Base-by-base conservation (phyloP, 2,888 invertebrate species). In the Parnassius orleans region DNA sequence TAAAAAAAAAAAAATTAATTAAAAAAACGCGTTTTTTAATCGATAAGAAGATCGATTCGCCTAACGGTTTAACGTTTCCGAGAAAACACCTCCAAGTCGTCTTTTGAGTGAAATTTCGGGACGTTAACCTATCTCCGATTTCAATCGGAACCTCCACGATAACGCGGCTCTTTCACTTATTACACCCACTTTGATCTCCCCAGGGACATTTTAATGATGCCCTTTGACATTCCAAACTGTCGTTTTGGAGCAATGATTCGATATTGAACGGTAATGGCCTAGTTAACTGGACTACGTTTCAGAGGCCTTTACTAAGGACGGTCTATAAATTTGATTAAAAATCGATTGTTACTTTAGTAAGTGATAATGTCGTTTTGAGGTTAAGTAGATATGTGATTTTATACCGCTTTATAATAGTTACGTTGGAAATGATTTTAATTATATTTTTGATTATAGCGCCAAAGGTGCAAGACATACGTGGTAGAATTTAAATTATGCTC, bases 131-230 rank as follows among this genome's bases (percentile, higher is more conserved):
- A 71, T 68, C 68, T 64, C 43, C 53, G 59, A 58, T 53, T 60
- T 61, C 67, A 66, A 71, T 69, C 65, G 66, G 15, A 48, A 65
- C 66, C 69, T 69, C 69, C 69, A 70, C 76, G 78, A 78, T 78
- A 75, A 78, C 70, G 65, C 60, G 69, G 64, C 69, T 70, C 72
- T 15, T 54, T 57, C 43, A 62, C 61, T 62, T 70, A 69, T 75
- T 78, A 73, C 75, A 75, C 79, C 73, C 72, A 73, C 75, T 79
- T 79, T 80, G 76, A 80, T 77, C 75, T 76, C 72, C 72, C 70
- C 68, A 65, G 61, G 73, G 71, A 79, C 72, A 76, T 80, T 81
- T 79, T 81, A 84, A 84, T 78, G 78, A 79, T 71, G 71, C 72
- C 77, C 62, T 81, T 80, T 81, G 79, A 78, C 79, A 78, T 79